Percentiles rank a stretch among this genome's conserved stretches.
Evolutionary conservation across 2,797 vertebrate genomes (phyloP).

Genomic region (Tragopan temminckii): DNA sequence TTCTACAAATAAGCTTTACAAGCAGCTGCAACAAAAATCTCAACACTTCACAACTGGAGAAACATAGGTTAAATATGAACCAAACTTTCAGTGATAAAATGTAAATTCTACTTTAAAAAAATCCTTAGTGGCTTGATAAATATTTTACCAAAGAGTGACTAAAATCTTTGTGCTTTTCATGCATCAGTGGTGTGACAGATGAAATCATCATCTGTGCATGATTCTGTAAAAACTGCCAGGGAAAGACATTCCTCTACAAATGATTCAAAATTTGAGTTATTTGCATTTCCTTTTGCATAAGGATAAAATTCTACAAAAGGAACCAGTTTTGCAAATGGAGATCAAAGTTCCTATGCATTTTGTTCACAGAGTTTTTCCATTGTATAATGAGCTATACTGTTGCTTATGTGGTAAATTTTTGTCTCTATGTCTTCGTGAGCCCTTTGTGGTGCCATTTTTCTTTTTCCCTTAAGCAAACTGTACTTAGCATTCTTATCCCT

Average conservation of each 20-base stretch:
- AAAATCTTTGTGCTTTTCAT: neutral
- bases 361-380: neutral
- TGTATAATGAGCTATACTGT: neutral
- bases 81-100: neutral
- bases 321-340: neutral
- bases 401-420: neutral
- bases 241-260: neutral
- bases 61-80: neutral
- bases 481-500: neutral
- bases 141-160: neutral
- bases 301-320: neutral
- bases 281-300: neutral
- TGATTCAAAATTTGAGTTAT: neutral
- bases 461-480: neutral
- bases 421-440: neutral
- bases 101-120: neutral
- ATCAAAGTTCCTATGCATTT: neutral
- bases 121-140: no score
- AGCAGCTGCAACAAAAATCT: neutral
- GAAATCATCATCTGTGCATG: conserved; percentile 14
- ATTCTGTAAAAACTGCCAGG: neutral
- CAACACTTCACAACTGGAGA: neutral
- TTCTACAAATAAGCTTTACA: neutral
- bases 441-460: neutral
- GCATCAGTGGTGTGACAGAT: conserved; percentile 20